These are phyloP conservation scores for Peromyscus californicus DNA, from an alignment of 2,113 vertebrate genomes.

Conservation along the genomic window DNA sequence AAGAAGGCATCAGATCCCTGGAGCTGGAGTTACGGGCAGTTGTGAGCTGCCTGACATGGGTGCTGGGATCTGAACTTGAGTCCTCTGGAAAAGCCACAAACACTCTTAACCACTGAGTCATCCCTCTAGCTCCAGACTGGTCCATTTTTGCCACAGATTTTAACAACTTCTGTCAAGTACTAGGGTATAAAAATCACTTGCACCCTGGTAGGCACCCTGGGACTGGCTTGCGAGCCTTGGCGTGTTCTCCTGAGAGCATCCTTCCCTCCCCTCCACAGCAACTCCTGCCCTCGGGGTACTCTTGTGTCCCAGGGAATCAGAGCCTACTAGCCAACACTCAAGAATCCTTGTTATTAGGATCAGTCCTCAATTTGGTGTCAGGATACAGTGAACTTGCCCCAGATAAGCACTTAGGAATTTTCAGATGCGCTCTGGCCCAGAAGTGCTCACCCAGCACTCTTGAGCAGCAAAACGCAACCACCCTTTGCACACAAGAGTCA, in stretches of 20 bases:
- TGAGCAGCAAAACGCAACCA: not conserved
- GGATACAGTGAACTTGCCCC: not conserved
- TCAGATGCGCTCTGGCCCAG: not conserved
- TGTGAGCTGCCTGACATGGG: not conserved
- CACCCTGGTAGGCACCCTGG: not conserved
- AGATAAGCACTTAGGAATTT: not conserved
- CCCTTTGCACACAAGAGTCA: not conserved
- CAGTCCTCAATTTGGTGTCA: not conserved
- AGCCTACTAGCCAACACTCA: not conserved
- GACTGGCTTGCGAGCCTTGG: not conserved
- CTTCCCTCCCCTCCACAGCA: not conserved
- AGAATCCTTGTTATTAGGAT: not conserved
- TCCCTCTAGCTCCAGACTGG: not conserved
- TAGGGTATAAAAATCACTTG: not conserved
- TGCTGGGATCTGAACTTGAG: not conserved
- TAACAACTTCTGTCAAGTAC: not conserved
- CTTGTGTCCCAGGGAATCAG: accelerated
- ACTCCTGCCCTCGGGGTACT: not conserved
- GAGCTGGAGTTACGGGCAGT: not conserved
- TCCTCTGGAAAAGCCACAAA: not conserved
- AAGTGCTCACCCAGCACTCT: not conserved
- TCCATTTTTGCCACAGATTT: not conserved
- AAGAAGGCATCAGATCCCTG: not conserved
- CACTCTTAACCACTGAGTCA: not conserved
- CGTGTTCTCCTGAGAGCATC: not conserved